Conservation (phyloP, 2,113 vertebrate genomes). For the Nanorana parkeri region DNA sequence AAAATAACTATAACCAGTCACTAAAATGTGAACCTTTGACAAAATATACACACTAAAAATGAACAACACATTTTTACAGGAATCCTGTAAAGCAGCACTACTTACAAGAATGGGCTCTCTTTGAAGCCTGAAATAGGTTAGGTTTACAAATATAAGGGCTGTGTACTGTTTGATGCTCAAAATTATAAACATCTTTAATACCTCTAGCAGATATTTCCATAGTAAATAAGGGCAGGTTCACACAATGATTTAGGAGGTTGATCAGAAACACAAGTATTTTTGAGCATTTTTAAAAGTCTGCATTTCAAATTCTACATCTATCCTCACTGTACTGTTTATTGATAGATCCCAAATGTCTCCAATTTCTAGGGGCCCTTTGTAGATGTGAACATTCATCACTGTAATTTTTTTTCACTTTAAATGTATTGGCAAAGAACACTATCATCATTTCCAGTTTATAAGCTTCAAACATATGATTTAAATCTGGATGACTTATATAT, state of each 20-base stretch:
- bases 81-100: background rate
- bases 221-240: background rate
- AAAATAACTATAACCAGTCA: conserved; percentile 15
- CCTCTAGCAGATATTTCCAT: background rate
- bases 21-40: conserved; percentile 19
- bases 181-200: background rate
- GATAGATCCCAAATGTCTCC: background rate
- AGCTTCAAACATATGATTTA: no score
- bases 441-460: background rate
- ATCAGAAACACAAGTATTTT: background rate
- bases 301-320: background rate
- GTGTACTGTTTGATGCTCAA: background rate
- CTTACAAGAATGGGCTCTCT: conserved; percentile 2
- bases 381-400: background rate
- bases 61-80: conserved; percentile 32
- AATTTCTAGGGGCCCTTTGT: background rate
- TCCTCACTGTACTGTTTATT: background rate
- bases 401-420: background rate
- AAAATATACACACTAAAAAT: conserved; percentile 35
- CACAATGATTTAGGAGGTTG: background rate
- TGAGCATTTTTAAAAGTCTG: background rate
- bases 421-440: background rate
- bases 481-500: no score
- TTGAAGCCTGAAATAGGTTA: conserved; percentile 3
- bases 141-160: background rate